Conservation (phyloP, 2,888 invertebrate genomes). For the Dynastes tityus region DNA sequence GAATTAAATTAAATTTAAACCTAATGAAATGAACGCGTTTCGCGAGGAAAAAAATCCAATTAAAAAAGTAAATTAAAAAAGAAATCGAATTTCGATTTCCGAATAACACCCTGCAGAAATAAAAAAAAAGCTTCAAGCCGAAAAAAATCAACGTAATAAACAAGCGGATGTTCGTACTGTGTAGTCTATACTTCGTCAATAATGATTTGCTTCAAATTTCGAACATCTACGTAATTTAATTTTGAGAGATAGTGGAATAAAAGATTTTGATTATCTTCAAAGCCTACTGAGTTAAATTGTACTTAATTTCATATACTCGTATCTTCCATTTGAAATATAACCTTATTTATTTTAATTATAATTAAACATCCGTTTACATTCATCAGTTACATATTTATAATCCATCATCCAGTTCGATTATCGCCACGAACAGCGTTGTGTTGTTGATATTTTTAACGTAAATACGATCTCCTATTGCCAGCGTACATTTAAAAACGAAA, state of each 20-base stretch:
- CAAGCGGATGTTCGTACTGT: constrained; percentile 10
- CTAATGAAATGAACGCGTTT: constrained; percentile 40
- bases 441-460: constrained; percentile 2
- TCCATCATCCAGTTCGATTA: constrained; percentile 2
- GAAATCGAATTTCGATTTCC: constrained; percentile 44
- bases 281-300: too few species aligned
- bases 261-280: too few species aligned
- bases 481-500: constrained; percentile 1
- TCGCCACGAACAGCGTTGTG: too few species aligned
- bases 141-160: constrained; percentile 41
- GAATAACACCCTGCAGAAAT: neutral
- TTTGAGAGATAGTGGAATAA: too few species aligned
- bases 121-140: neutral
- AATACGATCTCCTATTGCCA: neutral
- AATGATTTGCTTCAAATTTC: too few species aligned
- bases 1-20: constrained; percentile 44
- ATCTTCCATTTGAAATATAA: constrained; percentile 50
- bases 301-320: too few species aligned
- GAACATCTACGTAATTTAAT: too few species aligned
- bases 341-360: constrained; percentile 55
- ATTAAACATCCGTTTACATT: constrained; percentile 47
- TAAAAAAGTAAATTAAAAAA: constrained; percentile 45
- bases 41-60: constrained; percentile 39
- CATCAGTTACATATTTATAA: neutral
- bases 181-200: neutral